These are phyloP conservation scores for Chaetogeoica ovagalla DNA, from an alignment of 2,888 invertebrate genomes.

Conservation along the genomic window DNA sequence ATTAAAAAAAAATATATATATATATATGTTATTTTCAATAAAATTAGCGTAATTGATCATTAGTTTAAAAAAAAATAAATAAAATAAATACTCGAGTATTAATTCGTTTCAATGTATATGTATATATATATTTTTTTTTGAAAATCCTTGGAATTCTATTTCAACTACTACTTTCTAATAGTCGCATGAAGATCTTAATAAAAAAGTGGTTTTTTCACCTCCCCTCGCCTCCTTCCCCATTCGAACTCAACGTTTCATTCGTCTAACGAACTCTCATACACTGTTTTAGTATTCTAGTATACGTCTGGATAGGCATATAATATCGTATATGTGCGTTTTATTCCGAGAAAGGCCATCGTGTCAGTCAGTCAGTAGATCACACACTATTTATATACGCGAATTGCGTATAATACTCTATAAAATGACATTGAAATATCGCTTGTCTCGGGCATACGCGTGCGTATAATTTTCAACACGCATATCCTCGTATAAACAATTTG, in stretches of 20 bases:
- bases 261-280: conserved; percentile 9
- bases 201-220: conserved; percentile 43
- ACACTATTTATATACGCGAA: not conserved
- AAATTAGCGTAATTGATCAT: not conserved
- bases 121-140: conserved; percentile 6
- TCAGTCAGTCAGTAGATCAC: conserved; percentile 51
- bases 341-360: conserved; percentile 34
- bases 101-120: not conserved
- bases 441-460: not conserved
- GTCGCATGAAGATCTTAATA: not conserved
- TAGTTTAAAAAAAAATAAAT: not conserved
- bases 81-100: not conserved
- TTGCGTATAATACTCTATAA: conserved; percentile 1
- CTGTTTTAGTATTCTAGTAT: not conserved
- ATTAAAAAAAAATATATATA: no score
- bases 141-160: conserved; percentile 32
- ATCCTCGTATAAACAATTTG: not conserved
- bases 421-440: conserved; percentile 27
- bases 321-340: not conserved
- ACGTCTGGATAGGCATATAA: not conserved
- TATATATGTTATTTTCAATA: not conserved
- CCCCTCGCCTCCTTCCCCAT: not conserved
- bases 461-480: not conserved
- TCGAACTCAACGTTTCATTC: conserved; percentile 18
- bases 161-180: conserved; percentile 48